Conservation (phyloP, 2,888 invertebrate genomes). For the Aspidapion aeneum region DNA sequence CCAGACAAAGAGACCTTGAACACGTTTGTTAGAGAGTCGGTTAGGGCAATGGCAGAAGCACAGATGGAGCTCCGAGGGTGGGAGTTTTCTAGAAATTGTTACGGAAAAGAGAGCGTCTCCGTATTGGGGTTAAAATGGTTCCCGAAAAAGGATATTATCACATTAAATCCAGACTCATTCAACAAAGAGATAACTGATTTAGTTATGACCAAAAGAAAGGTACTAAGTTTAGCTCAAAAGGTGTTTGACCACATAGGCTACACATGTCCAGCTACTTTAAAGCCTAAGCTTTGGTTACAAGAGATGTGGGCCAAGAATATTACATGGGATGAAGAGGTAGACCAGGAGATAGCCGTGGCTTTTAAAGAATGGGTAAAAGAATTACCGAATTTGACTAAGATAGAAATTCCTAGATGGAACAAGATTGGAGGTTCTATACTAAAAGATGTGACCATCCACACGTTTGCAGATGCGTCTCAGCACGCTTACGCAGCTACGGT, state of each 20-base stretch:
- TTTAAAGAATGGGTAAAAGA: neutral
- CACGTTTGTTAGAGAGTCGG: neutral
- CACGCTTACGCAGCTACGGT: slow-evolving; percentile 5
- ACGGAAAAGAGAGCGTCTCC: neutral
- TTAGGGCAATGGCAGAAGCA: neutral
- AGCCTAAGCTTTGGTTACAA: neutral
- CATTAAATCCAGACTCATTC: neutral
- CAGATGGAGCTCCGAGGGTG: neutral
- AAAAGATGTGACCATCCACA: neutral
- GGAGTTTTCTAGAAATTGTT: neutral
- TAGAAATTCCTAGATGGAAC: slow-evolving; percentile 1
- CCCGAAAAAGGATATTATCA: neutral
- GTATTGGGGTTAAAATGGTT: neutral
- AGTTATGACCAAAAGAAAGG: neutral
- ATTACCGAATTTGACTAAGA: neutral
- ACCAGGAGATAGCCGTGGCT: neutral
- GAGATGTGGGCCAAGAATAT: neutral
- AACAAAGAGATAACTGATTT: neutral
- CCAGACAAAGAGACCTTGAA: neutral
- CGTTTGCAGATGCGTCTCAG: slow-evolving; percentile 1
- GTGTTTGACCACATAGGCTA: neutral
- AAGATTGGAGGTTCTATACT: neutral
- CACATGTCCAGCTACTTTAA: neutral
- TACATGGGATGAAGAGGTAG: neutral
- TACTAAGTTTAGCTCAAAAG: neutral